phyloP scores from a whole-genome alignment of 1,140 invertebrate genomes.

The Dendrolimus punctatus region DNA sequence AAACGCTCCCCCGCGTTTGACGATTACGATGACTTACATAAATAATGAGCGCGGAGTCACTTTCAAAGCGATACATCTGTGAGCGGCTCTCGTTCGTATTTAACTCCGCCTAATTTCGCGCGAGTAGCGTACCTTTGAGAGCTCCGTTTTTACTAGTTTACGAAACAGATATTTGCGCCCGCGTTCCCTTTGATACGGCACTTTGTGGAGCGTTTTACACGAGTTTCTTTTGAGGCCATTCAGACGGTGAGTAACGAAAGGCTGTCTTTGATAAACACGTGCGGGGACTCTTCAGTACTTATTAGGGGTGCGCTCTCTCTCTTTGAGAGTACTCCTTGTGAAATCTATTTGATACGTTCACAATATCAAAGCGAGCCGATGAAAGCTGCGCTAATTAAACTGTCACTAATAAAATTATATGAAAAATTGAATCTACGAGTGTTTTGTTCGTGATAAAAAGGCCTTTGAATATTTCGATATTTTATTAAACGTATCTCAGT shows the following conservation, averaged over 20 bases:
- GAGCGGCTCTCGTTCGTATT: constrained; percentile 54
- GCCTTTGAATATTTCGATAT: constrained; percentile 22
- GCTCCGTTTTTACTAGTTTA: constrained; percentile 70
- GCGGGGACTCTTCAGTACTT: constrained; percentile 71
- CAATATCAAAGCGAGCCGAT: constrained; percentile 64
- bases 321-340: constrained; percentile 69
- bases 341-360: constrained; percentile 70
- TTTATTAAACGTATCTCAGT: constrained; percentile 5
- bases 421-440: constrained; percentile 54
- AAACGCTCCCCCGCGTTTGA: constrained; percentile 45
- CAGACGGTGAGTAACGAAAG: constrained; percentile 72
- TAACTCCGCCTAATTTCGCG: constrained; percentile 68
- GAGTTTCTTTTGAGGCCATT: constrained; percentile 71
- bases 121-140: constrained; percentile 66
- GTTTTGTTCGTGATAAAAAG: constrained; percentile 29
- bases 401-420: constrained; percentile 67
- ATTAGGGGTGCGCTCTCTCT: constrained; percentile 59
- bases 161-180: constrained; percentile 71
- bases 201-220: constrained; percentile 71
- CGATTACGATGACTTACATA: constrained; percentile 63
- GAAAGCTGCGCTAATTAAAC: constrained; percentile 69
- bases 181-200: constrained; percentile 69
- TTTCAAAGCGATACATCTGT: constrained; percentile 61
- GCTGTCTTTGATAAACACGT: constrained; percentile 72
- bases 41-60: constrained; percentile 61